Percentiles rank a stretch among this genome's conserved stretches.
These are phyloP conservation scores for Nyleta sp. DNA, from an alignment of 2,888 invertebrate species.

Conservation along the genomic window DNA sequence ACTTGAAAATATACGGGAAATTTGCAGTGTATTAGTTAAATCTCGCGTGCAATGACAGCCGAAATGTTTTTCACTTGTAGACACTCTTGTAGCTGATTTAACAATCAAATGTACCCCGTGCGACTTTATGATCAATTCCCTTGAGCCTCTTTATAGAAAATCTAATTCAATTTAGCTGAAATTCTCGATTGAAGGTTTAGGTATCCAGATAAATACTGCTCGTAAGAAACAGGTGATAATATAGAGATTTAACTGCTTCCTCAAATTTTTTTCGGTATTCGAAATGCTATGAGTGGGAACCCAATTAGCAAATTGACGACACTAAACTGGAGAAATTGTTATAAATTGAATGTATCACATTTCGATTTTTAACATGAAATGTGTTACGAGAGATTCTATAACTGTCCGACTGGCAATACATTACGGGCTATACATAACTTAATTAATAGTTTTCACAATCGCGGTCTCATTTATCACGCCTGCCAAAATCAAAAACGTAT, in stretches of 20 bases:
- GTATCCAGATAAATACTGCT: slow-evolving; percentile 15
- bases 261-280: slow-evolving; percentile 3
- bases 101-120: background rate
- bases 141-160: slow-evolving; percentile 9
- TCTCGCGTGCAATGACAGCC: background rate
- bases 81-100: background rate
- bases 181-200: slow-evolving; percentile 26
- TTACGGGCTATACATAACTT: slow-evolving; percentile 28
- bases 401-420: slow-evolving; percentile 17
- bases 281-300: slow-evolving; percentile 11
- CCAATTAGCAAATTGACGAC: slow-evolving; percentile 39
- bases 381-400: slow-evolving; percentile 6
- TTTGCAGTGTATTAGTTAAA: background rate
- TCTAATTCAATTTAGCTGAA: slow-evolving; percentile 45
- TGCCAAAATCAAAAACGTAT: slow-evolving; percentile 32
- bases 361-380: slow-evolving; percentile 13
- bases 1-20: too few species aligned
- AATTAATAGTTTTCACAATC: slow-evolving; percentile 41
- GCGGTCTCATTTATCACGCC: slow-evolving; percentile 29
- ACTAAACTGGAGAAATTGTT: background rate
- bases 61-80: background rate
- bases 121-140: slow-evolving; percentile 27
- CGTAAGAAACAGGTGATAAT: slow-evolving; percentile 47
- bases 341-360: background rate
- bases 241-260: slow-evolving; percentile 34